Base-by-base conservation (phyloP, 2,797 vertebrate species). In the Coilia nasus region DNA sequence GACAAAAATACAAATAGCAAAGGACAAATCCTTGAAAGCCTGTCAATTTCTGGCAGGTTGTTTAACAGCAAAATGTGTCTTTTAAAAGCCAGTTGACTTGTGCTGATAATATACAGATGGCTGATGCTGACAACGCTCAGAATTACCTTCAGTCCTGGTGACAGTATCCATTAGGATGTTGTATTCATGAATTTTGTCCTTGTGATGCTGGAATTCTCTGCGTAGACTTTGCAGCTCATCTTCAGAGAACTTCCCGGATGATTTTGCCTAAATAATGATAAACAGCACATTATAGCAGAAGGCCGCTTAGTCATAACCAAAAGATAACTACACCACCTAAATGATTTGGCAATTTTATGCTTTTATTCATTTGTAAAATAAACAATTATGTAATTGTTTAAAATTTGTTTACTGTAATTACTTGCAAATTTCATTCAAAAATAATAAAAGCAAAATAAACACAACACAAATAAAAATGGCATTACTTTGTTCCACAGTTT, bases 401-500 rank as follows among this genome's bases (percentile, higher is more conserved):
- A n/a, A n/a, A n/a, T n/a, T n/a, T n/a, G n/a, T n/a, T n/a, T n/a
- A n/a, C n/a, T 41, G 35, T 41, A 41, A 54, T 10, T 10, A 54
- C 50, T 9, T 54, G 9, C 50, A 54, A 54, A 54, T 10, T 23
- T 9, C 9, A 71, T 71, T 12, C 11, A 71, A n/a, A 71, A 25
- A 4, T 11, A 50, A 54, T 1, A 82, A 54, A 41, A 41, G 35
- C 6, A 21, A 21, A 59, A 59, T 6, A 59, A 5, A 59, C 0
- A 64, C 21, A 64, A 64, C 25, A 10, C 10, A 64, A 11, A 11
- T 62, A 1, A 67, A 67, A 67, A 41, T 19, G 31, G 6, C 19
- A 44, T 78, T 80, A 98, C 98, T 96, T 98, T 98, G 93, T 97
- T 98, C 98, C 98, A 99, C 78, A 99, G 92, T 90, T 99, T 99